These are phyloP conservation scores for Mesoligia furuncula DNA, from an alignment of 2,888 invertebrate species.

Conservation along the genomic window DNA sequence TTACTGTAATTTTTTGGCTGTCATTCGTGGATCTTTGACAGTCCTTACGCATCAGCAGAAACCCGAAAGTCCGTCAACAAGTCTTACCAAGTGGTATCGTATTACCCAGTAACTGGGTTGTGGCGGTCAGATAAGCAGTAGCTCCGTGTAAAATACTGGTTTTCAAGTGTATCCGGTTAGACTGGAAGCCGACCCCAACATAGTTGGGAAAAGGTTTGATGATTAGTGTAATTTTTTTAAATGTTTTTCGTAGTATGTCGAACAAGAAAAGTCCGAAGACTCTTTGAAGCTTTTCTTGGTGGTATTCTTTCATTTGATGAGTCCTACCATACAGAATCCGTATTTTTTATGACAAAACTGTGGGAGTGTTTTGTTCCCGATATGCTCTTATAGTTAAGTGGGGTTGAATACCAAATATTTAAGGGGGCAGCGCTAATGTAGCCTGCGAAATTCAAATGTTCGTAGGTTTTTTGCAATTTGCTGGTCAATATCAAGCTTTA, in stretches of 20 bases:
- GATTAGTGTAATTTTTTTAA: not conserved
- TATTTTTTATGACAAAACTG: not conserved
- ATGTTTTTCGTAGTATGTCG: fast-evolving
- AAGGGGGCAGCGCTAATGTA: too few species aligned
- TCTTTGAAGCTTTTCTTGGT: not conserved
- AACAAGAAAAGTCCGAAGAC: not conserved
- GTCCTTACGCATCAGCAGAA: not conserved
- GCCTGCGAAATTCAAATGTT: too few species aligned
- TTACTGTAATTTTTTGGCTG: not conserved
- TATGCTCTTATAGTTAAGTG: too few species aligned
- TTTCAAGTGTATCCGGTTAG: not conserved
- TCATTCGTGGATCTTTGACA: not conserved
- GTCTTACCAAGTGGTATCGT: too few species aligned
- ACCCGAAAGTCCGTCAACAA: not conserved
- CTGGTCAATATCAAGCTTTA: too few species aligned
- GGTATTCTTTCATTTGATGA: not conserved
- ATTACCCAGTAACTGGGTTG: too few species aligned
- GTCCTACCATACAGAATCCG: not conserved
- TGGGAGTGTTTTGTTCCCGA: not conserved
- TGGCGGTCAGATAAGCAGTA: too few species aligned
- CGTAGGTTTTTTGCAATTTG: too few species aligned
- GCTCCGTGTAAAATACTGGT: not conserved
- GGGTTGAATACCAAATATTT: too few species aligned
- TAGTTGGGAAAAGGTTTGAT: too few species aligned
- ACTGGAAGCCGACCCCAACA: not conserved